Conservation (phyloP, 2,888 invertebrate genomes). For the Habrosyne pyritoides region DNA sequence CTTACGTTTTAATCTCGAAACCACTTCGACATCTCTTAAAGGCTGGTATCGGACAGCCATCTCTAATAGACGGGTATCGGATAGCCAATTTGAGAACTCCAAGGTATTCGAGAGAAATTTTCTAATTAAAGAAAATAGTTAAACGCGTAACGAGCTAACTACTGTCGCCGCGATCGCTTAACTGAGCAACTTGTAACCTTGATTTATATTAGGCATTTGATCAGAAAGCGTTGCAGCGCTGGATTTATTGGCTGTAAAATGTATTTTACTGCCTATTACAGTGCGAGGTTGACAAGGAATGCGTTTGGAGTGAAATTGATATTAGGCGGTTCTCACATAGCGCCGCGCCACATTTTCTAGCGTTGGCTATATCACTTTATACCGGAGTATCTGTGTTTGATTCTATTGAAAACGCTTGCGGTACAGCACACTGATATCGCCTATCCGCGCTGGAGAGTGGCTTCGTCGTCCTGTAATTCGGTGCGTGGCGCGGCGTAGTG, state of each 20-base stretch:
- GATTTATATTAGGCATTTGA: constrained; percentile 55
- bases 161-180: constrained; percentile 20
- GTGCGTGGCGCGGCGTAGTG: too few relatives aligned
- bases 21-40: background rate
- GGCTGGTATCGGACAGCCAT: background rate
- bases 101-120: constrained; percentile 22
- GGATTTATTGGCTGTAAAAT: constrained; percentile 21
- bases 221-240: constrained; percentile 63
- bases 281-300: constrained; percentile 9
- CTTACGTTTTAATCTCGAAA: background rate
- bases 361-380: too few relatives aligned
- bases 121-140: constrained; percentile 30
- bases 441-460: too few relatives aligned
- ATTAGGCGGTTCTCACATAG: too few relatives aligned
- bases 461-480: too few relatives aligned
- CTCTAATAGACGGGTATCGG: background rate
- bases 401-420: too few relatives aligned
- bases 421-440: too few relatives aligned
- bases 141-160: constrained; percentile 21
- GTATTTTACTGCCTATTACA: background rate
- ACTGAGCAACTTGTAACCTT: constrained; percentile 21
- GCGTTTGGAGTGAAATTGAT: background rate
- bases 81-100: background rate
- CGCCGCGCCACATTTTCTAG: too few relatives aligned
- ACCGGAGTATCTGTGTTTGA: too few relatives aligned